Evolutionary conservation across 2,113 vertebrate genomes (phyloP), one percentile per base, ranked within the genome.

Genomic region (Ornithorhynchus anatinus): DNA sequence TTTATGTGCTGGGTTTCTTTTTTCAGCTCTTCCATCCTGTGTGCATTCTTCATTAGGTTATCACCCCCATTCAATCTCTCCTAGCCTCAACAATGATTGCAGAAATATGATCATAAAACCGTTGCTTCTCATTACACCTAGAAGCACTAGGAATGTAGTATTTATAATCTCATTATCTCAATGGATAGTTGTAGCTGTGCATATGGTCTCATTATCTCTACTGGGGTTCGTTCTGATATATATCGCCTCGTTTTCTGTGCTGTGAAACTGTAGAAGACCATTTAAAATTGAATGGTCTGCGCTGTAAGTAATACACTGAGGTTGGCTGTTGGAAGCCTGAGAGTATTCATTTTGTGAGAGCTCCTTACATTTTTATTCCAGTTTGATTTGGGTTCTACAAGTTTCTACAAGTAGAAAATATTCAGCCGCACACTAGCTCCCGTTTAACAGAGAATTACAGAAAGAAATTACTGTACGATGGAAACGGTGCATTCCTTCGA

Each of bases 81-180:
- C 6, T 70, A 23, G 32, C 60, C 63, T 82, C 63, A 72, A 75
- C 43, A 48, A 75, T 75, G 70, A 82, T 20, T 68, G 44, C 60
- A 78, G 48, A 72, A 78, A 68, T 73, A 64, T 6, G 63, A 42
- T 40, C 44, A 68, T 70, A 63, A 80, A 72, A 72, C 2, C 4
- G 37, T n/a, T 56, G 44, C 36, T 82, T 75, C 67, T 72, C 70
- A 86, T 84, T 82, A 72, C 15, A 75, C 73, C 76, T 82, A 40
- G 73, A 78, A 84, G 60, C 70, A 42, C 53, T 70, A 70, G 57
- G 73, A 75, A 48, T 70, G n/a, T 12, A 75, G 57, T 78, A 87
- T 75, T 87, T 87, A 82, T 82, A 84, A 80, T 78, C 70, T 78
- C 68, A 82, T 84, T 80, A 86, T 80, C 60, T 70, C 79, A 75